Base-by-base conservation (phyloP, 1,140 invertebrate species). In the Argopecten irradians region DNA sequence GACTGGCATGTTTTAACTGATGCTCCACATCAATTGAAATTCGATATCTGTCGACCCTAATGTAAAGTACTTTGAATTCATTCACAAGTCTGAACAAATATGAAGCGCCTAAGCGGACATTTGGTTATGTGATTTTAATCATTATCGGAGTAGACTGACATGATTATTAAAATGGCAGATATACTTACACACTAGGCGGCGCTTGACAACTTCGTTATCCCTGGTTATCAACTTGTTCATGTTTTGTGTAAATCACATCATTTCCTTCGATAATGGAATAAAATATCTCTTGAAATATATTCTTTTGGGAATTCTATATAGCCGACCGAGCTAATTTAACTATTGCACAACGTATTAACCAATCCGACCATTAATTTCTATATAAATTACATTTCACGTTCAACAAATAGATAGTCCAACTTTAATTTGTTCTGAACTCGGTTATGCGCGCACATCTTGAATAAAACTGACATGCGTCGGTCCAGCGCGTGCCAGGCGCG, bases 161-260 rank as follows among this genome's bases (percentile, higher is more conserved):
- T n/a, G 22, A 7, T 55, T 8, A 55, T 55, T 19, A n/a, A 5
- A 71, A 71, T 71, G 22, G 28, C 55, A 71, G n/a, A n/a, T 11
- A 71, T 71, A 71, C 55, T 71, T 71, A 71, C 55, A n/a, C 55
- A 71, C 22, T 71, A 28, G 1, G 22, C 55, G 55, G 0, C 13
- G 55, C 5, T 28, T 71, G 55, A 71, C 55, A 71, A 71, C 55
- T 71, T 71, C 55, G n/a, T 71, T 71, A 28, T 71, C 55, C 55
- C 28, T 71, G 22, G 22, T 71, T 16, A n/a, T 71, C 55, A 71
- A 71, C n/a, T 71, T 71, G n/a, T 11, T 22, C 55, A 5, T 28
- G n/a, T 28, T 71, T 71, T 71, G n/a, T n/a, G 55, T n/a, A 71
- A 71, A 71, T 71, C 55, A 71, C 55, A 71, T 71, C 55, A 71